phyloP scores from a whole-genome alignment of 2,888 invertebrate genomes.

The Eilema sororculum region DNA sequence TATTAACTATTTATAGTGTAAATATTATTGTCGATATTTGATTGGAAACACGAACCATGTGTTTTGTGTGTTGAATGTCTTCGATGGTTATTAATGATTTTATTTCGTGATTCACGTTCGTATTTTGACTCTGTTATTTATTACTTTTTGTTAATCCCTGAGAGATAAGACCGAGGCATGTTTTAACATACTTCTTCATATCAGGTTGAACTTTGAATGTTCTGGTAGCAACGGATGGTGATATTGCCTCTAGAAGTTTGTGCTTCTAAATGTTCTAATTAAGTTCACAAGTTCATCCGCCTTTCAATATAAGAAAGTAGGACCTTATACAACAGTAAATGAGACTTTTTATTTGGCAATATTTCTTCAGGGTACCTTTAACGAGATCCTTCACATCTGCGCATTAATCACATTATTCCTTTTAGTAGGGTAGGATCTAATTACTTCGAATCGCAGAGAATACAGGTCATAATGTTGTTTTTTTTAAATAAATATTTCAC shows the following conservation, averaged over 20 bases:
- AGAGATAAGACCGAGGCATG: not conserved
- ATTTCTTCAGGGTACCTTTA: not conserved
- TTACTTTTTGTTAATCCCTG: not conserved
- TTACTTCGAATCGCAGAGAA: not conserved
- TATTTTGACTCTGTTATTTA: not conserved
- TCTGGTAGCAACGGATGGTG: not conserved
- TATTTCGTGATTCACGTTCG: not conserved
- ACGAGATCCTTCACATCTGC: not conserved
- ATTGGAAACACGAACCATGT: not conserved
- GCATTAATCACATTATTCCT: not conserved
- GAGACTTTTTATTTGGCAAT: not conserved
- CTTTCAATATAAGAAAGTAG: not conserved
- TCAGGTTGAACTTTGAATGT: not conserved
- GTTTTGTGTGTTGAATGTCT: not conserved
- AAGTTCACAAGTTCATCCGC: not conserved
- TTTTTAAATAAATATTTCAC: too few relatives aligned
- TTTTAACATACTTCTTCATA: not conserved
- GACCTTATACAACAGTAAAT: not conserved
- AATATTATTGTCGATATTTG: not conserved
- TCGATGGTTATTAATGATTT: not conserved
- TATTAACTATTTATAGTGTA: not conserved
- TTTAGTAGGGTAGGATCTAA: not conserved
- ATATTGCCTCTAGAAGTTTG: not conserved
- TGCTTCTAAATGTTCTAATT: not conserved
- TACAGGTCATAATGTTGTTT: too few relatives aligned